Evolutionary conservation across 2,797 vertebrate genomes (phyloP).

Genomic region (Capromys pilorides): DNA sequence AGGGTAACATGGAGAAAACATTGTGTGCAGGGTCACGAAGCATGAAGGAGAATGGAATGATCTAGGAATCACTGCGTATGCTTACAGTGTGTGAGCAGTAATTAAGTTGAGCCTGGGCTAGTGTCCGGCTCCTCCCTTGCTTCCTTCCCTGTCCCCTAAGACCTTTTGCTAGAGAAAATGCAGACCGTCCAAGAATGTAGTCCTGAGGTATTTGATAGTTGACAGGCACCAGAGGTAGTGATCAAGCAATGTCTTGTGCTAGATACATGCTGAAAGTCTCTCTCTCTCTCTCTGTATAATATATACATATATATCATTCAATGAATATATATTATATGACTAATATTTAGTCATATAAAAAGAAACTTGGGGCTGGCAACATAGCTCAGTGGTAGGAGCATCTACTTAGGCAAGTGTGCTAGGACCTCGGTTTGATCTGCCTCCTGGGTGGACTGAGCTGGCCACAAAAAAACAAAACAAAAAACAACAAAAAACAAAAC

Average conservation of each 20-base stretch:
- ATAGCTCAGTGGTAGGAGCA: too few relatives aligned
- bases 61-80: neutral
- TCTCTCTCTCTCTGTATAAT: neutral
- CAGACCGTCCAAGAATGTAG: neutral
- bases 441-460: too few relatives aligned
- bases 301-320: neutral
- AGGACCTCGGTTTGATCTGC: too few relatives aligned
- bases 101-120: neutral
- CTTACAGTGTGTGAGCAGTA: accelerated
- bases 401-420: too few relatives aligned
- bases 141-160: neutral
- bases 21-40: neutral
- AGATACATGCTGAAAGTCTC: neutral
- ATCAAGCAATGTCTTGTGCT: neutral
- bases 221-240: neutral
- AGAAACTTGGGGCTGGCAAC: neutral
- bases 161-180: neutral
- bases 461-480: too few relatives aligned
- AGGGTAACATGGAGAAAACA: too few relatives aligned
- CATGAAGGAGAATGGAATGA: neutral
- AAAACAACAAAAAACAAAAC: too few relatives aligned
- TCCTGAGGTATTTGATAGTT: neutral
- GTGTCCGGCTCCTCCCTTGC: neutral
- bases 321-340: neutral
- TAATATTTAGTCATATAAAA: neutral